phyloP scores from a whole-genome alignment of 2,888 invertebrate genomes.

The Platynereis dumerilii region DNA sequence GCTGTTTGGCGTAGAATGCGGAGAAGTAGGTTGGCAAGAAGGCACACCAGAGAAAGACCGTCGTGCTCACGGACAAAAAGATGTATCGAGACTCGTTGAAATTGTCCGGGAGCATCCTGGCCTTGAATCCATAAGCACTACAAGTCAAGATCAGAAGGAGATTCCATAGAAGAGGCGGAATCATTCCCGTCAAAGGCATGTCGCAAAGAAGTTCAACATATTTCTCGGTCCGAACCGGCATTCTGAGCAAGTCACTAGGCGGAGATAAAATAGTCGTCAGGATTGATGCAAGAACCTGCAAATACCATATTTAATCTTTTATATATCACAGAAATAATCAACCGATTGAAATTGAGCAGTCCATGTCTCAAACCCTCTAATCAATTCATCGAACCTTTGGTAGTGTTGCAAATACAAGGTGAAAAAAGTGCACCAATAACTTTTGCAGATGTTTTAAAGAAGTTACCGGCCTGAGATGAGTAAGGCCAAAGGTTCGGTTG shows the following conservation, averaged over 20 bases:
- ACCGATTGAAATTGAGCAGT: too few species aligned
- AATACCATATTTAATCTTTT: neutral
- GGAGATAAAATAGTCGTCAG: slow-evolving; percentile 20
- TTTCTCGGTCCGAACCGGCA: slow-evolving; percentile 43
- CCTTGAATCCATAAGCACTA: slow-evolving; percentile 29
- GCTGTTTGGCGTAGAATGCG: slow-evolving; percentile 29
- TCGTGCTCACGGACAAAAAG: slow-evolving; percentile 27
- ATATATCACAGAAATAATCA: too few species aligned
- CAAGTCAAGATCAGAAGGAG: slow-evolving; percentile 42
- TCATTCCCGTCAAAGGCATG: slow-evolving; percentile 41
- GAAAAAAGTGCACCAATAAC: too few species aligned
- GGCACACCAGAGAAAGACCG: slow-evolving; percentile 29
- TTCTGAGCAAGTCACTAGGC: slow-evolving; percentile 30
- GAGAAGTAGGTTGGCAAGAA: slow-evolving; percentile 32
- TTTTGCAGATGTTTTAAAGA: too few species aligned
- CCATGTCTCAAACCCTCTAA: too few species aligned
- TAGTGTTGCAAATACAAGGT: too few species aligned
- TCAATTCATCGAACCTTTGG: too few species aligned
- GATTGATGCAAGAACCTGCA: slow-evolving; percentile 17
- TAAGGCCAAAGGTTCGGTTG: too few species aligned
- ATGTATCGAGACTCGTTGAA: slow-evolving; percentile 33
- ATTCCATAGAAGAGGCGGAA: slow-evolving; percentile 46
- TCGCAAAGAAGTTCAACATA: slow-evolving; percentile 46
- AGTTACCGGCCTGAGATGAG: too few species aligned
- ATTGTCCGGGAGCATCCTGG: slow-evolving; percentile 28